These are phyloP conservation scores for Sminthurides aquaticus DNA, from an alignment of 2,888 invertebrate species.

Conservation along the genomic window DNA sequence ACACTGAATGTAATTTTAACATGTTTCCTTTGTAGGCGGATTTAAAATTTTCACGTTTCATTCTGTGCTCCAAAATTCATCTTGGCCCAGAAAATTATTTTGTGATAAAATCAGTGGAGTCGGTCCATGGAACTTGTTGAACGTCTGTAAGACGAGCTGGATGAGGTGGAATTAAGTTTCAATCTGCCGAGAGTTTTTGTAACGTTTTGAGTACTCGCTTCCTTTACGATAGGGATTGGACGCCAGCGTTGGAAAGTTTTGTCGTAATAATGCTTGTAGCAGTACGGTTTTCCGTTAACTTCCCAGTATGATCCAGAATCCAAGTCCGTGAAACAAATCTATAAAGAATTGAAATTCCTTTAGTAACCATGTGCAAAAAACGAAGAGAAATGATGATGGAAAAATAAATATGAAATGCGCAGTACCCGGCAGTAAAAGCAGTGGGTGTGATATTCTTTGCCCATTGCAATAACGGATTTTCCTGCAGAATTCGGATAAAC, in stretches of 20 bases:
- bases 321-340: conserved; percentile 23
- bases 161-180: conserved; percentile 1
- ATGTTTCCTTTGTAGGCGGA: too few relatives aligned
- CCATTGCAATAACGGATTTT: conserved; percentile 21
- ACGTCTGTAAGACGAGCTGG: neutral
- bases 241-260: conserved; percentile 17
- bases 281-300: conserved; percentile 17
- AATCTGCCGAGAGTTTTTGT: conserved; percentile 19
- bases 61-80: too few relatives aligned
- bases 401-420: neutral
- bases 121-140: conserved; percentile 20
- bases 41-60: too few relatives aligned
- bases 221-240: conserved; percentile 15
- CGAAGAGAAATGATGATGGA: neutral
- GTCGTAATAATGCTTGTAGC: conserved; percentile 23
- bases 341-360: neutral
- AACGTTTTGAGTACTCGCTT: conserved; percentile 8
- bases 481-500: conserved; percentile 13
- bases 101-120: too few relatives aligned
- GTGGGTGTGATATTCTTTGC: conserved; percentile 17
- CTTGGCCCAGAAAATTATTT: too few relatives aligned
- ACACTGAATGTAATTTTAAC: too few relatives aligned
- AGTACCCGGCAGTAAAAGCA: conserved; percentile 22
- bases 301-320: conserved; percentile 16
- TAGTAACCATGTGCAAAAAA: neutral